Base-by-base conservation (phyloP, 1,140 invertebrate species). In the Diachasma alloeum region DNA sequence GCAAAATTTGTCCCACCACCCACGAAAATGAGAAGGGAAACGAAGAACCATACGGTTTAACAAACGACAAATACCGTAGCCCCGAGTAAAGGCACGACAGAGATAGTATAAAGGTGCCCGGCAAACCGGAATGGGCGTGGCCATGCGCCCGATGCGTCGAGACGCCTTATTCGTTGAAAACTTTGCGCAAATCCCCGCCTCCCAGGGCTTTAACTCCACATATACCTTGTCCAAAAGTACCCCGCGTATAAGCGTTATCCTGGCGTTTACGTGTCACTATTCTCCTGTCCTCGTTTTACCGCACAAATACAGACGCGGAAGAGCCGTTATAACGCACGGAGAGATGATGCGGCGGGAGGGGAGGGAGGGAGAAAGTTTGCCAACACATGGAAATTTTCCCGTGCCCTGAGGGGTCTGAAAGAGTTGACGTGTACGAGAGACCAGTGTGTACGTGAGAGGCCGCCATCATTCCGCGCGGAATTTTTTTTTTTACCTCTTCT, bases 151-250 rank as follows among this genome's bases (percentile, higher is more conserved):
- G 86, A 83, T 82, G 82, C 85, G 83, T 85, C 83, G 82, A 83
- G 84, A 82, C 84, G 86, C 87, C 88, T 89, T 89, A 90, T 89
- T 90, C 89, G 89, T 89, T 90, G 88, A 88, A 89, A 90, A 89
- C 87, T 90, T 88, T 84, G 87, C 81, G 87, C 86, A 87, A 90
- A 89, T 89, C 85, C 88, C 89, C 89, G 88, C 89, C 89, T 87
- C 78, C 79, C 82, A 81, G 79, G 83, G 83, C 81, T 79, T 78
- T 80, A n/a, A 63, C 24, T 72, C 73, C 39, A 42, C 13, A 39
- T 53, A 44, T 75, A 39, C 56, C 71, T 63, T 39, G 5, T 8
- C 11, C 46, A 74, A 37, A 63, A 63, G 59, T 63, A 13, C 19
- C 48, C 31, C 59, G 8, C 59, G 19, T 63, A 13, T 63, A 24